These are phyloP conservation scores for Chesias legatella DNA, from an alignment of 2,888 invertebrate species.

Conservation along the genomic window DNA sequence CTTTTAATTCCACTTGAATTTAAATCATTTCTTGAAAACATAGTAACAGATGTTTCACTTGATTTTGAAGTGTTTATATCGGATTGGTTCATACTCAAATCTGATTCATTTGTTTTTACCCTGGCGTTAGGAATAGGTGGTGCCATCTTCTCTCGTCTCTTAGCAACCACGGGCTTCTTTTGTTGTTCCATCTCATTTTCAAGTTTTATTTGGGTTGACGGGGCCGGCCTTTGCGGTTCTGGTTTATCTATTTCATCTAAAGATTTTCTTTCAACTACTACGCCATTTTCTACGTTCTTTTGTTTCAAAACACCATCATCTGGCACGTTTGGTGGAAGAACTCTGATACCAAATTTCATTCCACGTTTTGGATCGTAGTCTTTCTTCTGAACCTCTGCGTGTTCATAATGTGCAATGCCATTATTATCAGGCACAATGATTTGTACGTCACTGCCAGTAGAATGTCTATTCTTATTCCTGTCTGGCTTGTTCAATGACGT, in stretches of 20 bases:
- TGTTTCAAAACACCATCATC: conserved; percentile 74
- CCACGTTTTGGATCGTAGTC: conserved; percentile 79
- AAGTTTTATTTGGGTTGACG: conserved; percentile 67
- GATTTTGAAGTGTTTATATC: conserved; percentile 48
- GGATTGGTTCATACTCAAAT: conserved; percentile 44
- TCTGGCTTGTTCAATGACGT: conserved; percentile 59
- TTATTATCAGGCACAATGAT: conserved; percentile 70
- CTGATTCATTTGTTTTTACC: conserved; percentile 61
- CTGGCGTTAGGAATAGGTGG: conserved; percentile 74
- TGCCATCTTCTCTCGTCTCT: conserved; percentile 71
- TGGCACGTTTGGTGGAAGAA: conserved; percentile 80
- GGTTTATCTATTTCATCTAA: conserved; percentile 68
- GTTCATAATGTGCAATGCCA: conserved; percentile 61
- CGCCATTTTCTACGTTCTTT: conserved; percentile 67
- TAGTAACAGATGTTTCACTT: conserved; percentile 51
- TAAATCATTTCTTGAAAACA: conserved; percentile 68
- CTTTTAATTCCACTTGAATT: conserved; percentile 82
- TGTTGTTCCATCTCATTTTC: conserved; percentile 71
- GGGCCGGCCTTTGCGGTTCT: conserved; percentile 55
- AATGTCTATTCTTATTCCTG: conserved; percentile 60
- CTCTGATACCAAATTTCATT: conserved; percentile 85
- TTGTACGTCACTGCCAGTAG: conserved; percentile 62
- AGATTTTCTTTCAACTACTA: conserved; percentile 55
- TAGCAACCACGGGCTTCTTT: conserved; percentile 77
- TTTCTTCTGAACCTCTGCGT: conserved; percentile 75